Evolutionary conservation across 2,888 invertebrate species (phyloP).

Genomic region (Chrysolina oricalcia): DNA sequence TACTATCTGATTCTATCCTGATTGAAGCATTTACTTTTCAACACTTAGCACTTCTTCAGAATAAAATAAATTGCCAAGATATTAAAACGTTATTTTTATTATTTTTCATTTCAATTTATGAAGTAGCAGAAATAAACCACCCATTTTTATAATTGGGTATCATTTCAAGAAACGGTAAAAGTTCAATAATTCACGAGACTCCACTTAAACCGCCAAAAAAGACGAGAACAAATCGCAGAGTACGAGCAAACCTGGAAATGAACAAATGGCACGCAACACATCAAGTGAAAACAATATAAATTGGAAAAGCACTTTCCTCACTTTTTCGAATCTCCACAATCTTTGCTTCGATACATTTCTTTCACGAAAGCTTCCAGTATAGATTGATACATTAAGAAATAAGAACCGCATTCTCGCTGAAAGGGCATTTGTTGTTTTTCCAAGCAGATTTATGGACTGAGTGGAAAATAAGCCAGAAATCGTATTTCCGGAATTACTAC

Average conservation of each 20-base stretch:
- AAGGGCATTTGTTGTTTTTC: slow-evolving; percentile 4
- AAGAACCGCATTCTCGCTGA: neutral
- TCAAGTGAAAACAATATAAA: slow-evolving; percentile 15
- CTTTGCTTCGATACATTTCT: slow-evolving; percentile 10
- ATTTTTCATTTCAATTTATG: no score
- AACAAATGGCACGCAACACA: slow-evolving; percentile 17
- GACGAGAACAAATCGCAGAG: slow-evolving; percentile 2
- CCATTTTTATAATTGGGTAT: neutral
- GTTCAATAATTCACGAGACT: neutral
- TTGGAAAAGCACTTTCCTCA: slow-evolving; percentile 9
- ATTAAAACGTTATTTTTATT: no score
- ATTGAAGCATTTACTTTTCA: no score
- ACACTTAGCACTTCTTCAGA: no score
- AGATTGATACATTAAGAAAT: slow-evolving; percentile 14
- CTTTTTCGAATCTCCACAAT: slow-evolving; percentile 7
- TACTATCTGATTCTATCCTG: no score
- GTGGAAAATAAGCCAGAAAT: neutral
- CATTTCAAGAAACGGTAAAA: neutral
- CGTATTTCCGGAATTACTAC: neutral
- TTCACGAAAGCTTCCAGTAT: slow-evolving; percentile 1
- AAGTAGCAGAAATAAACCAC: neutral
- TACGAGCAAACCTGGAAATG: slow-evolving; percentile 2
- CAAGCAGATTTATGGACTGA: neutral
- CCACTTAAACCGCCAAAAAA: slow-evolving; percentile 2
- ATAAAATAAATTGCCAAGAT: no score